Percentiles rank a stretch among this genome's conserved stretches.
Evolutionary conservation across 2,888 invertebrate genomes (phyloP).

Genomic region (Stramonita haemastoma): DNA sequence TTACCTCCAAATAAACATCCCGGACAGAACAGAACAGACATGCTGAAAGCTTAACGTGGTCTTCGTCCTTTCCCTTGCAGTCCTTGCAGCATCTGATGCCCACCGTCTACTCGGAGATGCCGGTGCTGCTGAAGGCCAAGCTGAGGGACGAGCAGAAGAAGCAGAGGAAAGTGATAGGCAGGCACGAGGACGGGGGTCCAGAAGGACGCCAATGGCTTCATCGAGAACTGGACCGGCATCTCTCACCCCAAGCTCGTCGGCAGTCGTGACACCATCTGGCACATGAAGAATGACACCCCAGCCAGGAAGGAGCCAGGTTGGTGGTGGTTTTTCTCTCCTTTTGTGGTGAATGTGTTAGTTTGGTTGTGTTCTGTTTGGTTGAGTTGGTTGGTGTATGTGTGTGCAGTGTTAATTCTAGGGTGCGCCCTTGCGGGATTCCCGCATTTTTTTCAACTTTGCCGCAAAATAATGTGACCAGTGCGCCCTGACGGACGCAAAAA

Average conservation of each 20-base stretch:
- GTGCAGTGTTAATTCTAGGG: too few relatives aligned
- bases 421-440: too few relatives aligned
- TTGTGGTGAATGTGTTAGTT: too few relatives aligned
- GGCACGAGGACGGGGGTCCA: background rate
- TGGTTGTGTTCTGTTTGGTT: too few relatives aligned
- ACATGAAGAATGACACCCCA: background rate
- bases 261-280: conserved; percentile 35
- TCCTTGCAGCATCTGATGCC: conserved; percentile 56
- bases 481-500: too few relatives aligned
- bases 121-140: background rate
- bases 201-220: conserved; percentile 1
- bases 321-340: background rate
- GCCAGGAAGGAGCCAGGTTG: background rate
- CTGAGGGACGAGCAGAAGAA: conserved; percentile 1
- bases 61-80: conserved; percentile 44
- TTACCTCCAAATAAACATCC: too few relatives aligned
- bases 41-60: background rate
- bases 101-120: conserved; percentile 55
- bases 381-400: too few relatives aligned
- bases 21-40: too few relatives aligned
- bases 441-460: too few relatives aligned
- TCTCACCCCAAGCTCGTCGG: conserved; percentile 1
- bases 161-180: background rate
- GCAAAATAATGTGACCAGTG: too few relatives aligned
- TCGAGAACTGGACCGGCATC: conserved; percentile 33